phyloP scores from a whole-genome alignment of 2,888 invertebrate species.

The Hypolimnas misippus region DNA sequence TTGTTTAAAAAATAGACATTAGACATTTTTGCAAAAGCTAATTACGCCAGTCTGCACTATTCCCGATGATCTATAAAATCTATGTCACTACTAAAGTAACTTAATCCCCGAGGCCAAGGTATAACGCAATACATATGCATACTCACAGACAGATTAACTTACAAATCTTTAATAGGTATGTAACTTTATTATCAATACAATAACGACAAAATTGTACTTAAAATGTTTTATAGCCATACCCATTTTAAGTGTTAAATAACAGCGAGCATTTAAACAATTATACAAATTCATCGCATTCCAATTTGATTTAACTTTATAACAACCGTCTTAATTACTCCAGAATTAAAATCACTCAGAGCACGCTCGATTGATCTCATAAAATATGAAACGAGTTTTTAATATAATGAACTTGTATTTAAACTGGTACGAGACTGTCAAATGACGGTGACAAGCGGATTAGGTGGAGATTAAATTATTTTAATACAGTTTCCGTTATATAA shows the following conservation, averaged over 20 bases:
- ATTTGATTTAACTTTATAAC: slow-evolving; percentile 10
- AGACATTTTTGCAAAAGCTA: too few species aligned
- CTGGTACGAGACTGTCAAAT: slow-evolving; percentile 28
- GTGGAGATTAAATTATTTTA: slow-evolving; percentile 24
- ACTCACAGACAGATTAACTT: background rate
- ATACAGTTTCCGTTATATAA: slow-evolving; percentile 26
- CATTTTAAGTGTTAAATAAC: background rate
- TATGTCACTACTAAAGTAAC: background rate
- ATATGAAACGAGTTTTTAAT: slow-evolving; percentile 31
- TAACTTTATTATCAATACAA: background rate
- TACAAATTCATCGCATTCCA: background rate
- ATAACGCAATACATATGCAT: background rate
- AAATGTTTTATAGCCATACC: background rate
- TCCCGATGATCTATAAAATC: too few species aligned
- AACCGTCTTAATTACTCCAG: slow-evolving; percentile 20
- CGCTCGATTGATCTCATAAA: slow-evolving; percentile 20
- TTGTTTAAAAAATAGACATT: too few species aligned
- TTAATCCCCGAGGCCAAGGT: background rate
- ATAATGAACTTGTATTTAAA: slow-evolving; percentile 35
- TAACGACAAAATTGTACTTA: background rate
- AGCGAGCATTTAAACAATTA: background rate
- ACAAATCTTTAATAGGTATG: background rate
- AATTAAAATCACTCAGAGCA: slow-evolving; percentile 24
- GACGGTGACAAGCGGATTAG: slow-evolving; percentile 27
- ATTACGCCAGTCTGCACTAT: too few species aligned